A percentile compares a stretch with the other conserved stretches of the same genome.
Evolutionary conservation across 2,797 vertebrate species (phyloP).

Genomic region (Odontamblyopus lacepedii): DNA sequence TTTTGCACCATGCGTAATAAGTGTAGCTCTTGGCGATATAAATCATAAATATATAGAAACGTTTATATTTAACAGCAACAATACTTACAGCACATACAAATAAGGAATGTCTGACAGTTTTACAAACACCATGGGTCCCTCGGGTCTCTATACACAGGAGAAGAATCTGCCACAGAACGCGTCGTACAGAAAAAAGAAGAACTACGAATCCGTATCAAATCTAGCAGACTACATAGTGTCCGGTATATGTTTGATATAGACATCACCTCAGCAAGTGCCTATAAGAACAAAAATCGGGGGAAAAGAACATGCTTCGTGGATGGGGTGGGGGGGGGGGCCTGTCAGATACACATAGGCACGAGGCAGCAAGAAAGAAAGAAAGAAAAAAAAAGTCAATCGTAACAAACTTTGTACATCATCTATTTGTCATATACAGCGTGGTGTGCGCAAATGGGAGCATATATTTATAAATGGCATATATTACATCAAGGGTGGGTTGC

Average conservation of each 20-base stretch:
- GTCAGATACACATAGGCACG: constrained; percentile 96
- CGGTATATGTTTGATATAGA: constrained; percentile 99
- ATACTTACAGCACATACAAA: constrained; percentile 99
- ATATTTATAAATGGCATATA: constrained; percentile 81
- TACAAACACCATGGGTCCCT: constrained; percentile 97
- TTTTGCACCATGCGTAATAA: constrained; percentile 91
- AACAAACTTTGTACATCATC: constrained; percentile 90
- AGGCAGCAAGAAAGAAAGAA: constrained; percentile 88
- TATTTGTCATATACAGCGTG: constrained; percentile 74
- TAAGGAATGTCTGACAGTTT: constrained; percentile 97
- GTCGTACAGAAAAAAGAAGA: constrained; percentile 91
- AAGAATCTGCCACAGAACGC: constrained; percentile 84
- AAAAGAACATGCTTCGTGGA: constrained; percentile 31
- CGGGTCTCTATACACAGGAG: constrained; percentile 82
- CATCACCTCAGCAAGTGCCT: constrained; percentile 99
- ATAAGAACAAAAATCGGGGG: constrained; percentile 69
- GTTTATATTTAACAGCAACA: constrained; percentile 99
- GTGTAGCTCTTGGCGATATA: constrained; percentile 94
- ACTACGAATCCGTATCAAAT: constrained; percentile 99
- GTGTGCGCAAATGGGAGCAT: constrained; percentile 18
- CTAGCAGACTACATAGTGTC: constrained; percentile 99
- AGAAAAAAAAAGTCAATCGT: constrained; percentile 82
- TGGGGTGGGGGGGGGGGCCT: constrained; percentile 57
- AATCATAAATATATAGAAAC: constrained; percentile 99
- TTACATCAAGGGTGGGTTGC: constrained; percentile 71